Conservation (phyloP, 2,888 invertebrate genomes). For the Leptarthrus brevirostris region DNA sequence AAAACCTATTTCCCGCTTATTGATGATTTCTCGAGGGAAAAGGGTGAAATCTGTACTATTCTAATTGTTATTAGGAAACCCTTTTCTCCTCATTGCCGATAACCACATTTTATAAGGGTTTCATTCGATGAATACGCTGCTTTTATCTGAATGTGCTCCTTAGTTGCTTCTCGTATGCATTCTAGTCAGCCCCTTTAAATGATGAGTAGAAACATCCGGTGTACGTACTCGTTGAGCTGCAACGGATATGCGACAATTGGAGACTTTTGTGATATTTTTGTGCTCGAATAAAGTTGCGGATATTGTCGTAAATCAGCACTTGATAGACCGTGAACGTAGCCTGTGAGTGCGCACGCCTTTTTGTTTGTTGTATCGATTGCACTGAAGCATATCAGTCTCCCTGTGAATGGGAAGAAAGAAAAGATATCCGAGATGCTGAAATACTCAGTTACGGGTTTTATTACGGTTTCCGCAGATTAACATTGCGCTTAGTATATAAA, state of each 20-base stretch:
- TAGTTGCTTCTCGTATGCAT: neutral
- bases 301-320: neutral
- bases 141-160: neutral
- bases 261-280: neutral
- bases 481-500: neutral
- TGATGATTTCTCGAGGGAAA: no score
- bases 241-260: slow-evolving; percentile 34
- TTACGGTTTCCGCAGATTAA: neutral
- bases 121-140: no score
- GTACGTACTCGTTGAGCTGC: neutral
- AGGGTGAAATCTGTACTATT: no score
- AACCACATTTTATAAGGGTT: no score
- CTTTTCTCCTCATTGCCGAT: no score
- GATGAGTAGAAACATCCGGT: slow-evolving; percentile 33
- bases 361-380: neutral
- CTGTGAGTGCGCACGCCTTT: neutral
- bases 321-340: neutral
- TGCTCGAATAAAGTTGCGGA: neutral
- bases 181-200: neutral
- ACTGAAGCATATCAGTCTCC: neutral
- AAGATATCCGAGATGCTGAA: neutral
- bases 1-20: no score
- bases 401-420: neutral
- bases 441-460: neutral
- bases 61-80: no score